A percentile compares a stretch with the other conserved stretches of the same genome.
Evolutionary conservation across 2,113 vertebrate genomes (phyloP).

Genomic region (Anolis sagrei): DNA sequence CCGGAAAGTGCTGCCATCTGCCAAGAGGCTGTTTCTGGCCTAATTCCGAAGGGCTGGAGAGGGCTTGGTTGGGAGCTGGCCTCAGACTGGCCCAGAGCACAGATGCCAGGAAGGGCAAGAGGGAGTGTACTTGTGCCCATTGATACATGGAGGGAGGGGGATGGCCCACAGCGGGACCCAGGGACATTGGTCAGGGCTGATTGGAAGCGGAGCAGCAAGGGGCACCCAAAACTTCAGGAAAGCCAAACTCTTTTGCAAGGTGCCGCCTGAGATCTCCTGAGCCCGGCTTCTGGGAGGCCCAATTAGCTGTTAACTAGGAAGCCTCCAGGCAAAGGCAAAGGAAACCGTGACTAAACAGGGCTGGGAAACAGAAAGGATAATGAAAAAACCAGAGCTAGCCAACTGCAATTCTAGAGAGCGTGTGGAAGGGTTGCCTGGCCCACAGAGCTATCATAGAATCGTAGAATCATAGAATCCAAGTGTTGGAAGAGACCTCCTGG

Average conservation of each 20-base stretch:
- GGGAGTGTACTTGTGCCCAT: too few relatives aligned
- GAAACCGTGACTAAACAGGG: not conserved
- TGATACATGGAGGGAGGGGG: too few relatives aligned
- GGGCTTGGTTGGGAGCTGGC: too few relatives aligned
- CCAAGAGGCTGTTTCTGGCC: not conserved
- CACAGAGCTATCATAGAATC: too few relatives aligned
- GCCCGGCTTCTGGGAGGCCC: not conserved
- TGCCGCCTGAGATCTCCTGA: not conserved
- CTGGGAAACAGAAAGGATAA: not conserved
- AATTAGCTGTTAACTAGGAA: too few relatives aligned
- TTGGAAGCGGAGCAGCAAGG: not conserved
- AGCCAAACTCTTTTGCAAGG: not conserved
- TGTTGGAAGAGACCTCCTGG: too few relatives aligned
- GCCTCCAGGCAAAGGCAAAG: not conserved
- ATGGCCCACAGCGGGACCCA: too few relatives aligned
- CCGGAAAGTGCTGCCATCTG: not conserved
- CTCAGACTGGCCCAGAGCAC: not conserved
- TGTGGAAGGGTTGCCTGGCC: too few relatives aligned
- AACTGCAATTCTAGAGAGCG: too few relatives aligned
- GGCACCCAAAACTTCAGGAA: not conserved
- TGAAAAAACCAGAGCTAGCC: too few relatives aligned
- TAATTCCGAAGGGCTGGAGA: not conserved
- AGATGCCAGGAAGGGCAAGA: accelerated
- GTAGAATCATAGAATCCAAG: too few relatives aligned
- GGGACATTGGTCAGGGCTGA: not conserved